Base-by-base conservation (phyloP, 2,797 vertebrate species). In the Enteromius afrohamiltoni region DNA sequence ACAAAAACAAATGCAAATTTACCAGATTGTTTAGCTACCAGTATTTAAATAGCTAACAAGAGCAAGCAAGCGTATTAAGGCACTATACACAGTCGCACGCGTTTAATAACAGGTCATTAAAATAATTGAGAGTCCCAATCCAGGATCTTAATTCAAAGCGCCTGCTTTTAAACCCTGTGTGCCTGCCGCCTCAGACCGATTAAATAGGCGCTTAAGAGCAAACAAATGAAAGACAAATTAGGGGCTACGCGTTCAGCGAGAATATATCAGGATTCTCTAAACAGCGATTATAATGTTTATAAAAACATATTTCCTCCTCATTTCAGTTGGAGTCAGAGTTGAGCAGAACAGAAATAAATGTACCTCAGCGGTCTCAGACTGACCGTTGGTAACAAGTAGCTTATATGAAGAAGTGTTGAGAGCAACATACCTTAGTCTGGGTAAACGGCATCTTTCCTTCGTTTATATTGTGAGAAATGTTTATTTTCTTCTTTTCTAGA, bases 1-100 rank as follows among this genome's bases (percentile, higher is more conserved):
- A 49, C 21, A 77, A 77, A 75, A 83, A 78, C 55, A 70, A 83
- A 83, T 83, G 82, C 82, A 83, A 83, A 83, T 83, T 49, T 14
- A 3, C 14, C 31, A 51, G 42, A 70, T 64, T 71, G 29, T 40
- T 19, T 51, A 71, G 26, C 53, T 83, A 62, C 13, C 67, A 64
- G 45, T 40, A 78, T 83, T 78, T 71, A 77, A 83, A 83, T 78
- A 21, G 3, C 21, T 40, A 51, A 3, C 14, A 47, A 16, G 40
- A 69, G 40, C 51, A 68, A 77, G 40, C 37, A 49, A 60, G 51
- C 51, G 53, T 75, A 14, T 71, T 83, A 78, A 21, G 34, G 10
- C 42, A 65, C 34, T 23, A 31, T 11, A 58, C 64, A 71, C 21
- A 70, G 26, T 69, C 4, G 26, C 51, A 14, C 31, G 40, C 11